Evolutionary conservation across 2,113 vertebrate species (phyloP), one percentile per base, ranked within the genome.

Genomic region (Tachycineta bicolor): DNA sequence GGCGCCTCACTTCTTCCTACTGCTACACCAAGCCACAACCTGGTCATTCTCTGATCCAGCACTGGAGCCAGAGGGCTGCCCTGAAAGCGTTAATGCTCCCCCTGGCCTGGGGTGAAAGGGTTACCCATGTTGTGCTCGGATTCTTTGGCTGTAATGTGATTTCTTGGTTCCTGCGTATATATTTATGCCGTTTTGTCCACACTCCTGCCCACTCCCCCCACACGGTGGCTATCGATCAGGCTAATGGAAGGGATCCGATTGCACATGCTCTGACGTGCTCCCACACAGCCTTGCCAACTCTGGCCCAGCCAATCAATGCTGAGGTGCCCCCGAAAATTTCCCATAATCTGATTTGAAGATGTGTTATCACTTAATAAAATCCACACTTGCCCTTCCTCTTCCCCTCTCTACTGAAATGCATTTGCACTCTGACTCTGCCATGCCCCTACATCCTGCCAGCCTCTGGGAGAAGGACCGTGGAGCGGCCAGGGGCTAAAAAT

Each of bases 181-280:
- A 98, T 99, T 98, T 99, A 98, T 98, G 99, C 98, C 98, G 98
- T 99, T 99, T 99, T 98, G 98, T 98, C 98, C 98, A 98, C 98
- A 97, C 98, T 99, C 97, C 97, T 91, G 76, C 98, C 97, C 98
- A 96, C 97, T 95, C 91, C 92, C 94, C 87, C 93, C 87, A 86
- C 44, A 26, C 43, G 2, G 96, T 94, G 98, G 92, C 98, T 99
- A 99, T 99, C 98, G 99, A 99, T 99, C 98, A 97, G 96, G 96
- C 98, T 99, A 99, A 99, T 99, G 99, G 99, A 99, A 98, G 98
- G 98, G 98, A 99, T 99, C 99, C 98, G 98, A 98, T 99, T 99
- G 98, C 98, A 98, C 98, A 98, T 98, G 98, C 98, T 99, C 98
- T 98, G 97, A 98, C 93, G 97, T 98, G 98, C 98, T 98, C 98